Base-by-base conservation (phyloP, 2,888 invertebrate species). In the Drosophila picticornis region DNA sequence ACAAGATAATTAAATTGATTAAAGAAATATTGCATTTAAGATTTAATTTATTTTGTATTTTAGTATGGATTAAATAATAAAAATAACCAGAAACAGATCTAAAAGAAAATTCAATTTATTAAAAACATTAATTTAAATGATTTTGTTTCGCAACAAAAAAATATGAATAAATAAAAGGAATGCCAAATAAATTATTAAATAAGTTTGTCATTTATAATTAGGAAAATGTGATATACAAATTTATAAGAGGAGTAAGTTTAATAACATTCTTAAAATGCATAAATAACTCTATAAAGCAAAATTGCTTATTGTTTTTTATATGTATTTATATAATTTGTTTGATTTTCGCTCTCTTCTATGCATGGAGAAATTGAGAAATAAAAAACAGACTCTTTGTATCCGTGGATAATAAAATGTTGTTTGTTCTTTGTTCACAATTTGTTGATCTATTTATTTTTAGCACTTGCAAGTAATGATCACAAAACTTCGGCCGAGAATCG, bases 401-500 rank as follows among this genome's bases (percentile, higher is more conserved):
- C 62, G 52, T 34, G 50, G 32, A 51, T 51, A 40, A 34, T 51
- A 50, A 29, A 61, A 66, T 66, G 52, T 62, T 65, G 27, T 36
- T 75, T 70, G 40, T 65, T 70, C 72, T 77, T 78, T 77, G 81
- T 80, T 67, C 77, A 67, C 77, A 80, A 77, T 67, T 63, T 77
- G 56, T 67, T 76, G 52, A 60, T 71, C 38, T 68, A 55, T 71
- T 64, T 77, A 66, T 78, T 80, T 67, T 53, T 77, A 61, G 77
- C 78, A 81, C 81, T 81, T 77, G 53, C 63, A 66, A 69, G 63
- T 71, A 60, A 71, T 63, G 60, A 72, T 80, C 66, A 58, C 63
- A 61, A 77, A 46, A 64, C 58, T 76, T 75, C 29, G 29, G 59
- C 58, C 62, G 50, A 52, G 50, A 55, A 50, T 31, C 56, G 53